phyloP scores from a whole-genome alignment of 2,113 vertebrate genomes.

The Phaethornis superciliosus region DNA sequence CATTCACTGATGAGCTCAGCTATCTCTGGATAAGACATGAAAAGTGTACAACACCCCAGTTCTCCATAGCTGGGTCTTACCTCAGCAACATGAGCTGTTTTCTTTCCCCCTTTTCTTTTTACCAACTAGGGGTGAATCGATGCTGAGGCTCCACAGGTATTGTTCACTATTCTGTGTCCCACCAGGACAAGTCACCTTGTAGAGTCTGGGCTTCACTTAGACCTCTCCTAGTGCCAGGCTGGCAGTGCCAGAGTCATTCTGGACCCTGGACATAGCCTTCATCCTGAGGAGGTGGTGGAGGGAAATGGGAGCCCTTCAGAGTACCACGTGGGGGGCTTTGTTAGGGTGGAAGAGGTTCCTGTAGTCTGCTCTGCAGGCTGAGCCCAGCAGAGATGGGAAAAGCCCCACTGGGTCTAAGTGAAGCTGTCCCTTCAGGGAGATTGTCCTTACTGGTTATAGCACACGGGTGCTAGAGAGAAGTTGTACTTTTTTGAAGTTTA shows the following conservation, averaged over 20 bases:
- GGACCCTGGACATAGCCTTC: not conserved
- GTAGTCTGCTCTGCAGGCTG: not conserved
- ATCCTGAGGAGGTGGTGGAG: not conserved
- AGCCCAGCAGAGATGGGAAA: accelerated
- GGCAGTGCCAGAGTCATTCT: not conserved
- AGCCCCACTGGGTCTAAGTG: not conserved
- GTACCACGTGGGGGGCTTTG: not conserved
- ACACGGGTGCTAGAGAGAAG: not conserved
- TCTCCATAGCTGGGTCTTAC: not conserved
- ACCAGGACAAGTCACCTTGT: not conserved
- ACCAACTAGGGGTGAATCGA: accelerated
- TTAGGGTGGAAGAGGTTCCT: not conserved
- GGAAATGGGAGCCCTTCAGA: not conserved
- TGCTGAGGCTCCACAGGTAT: not conserved
- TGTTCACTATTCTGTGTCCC: not conserved
- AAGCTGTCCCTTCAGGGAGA: not conserved
- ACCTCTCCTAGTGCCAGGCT: not conserved
- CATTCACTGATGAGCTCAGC: not conserved
- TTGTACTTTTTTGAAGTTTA: too few relatives aligned
- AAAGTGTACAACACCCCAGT: accelerated
- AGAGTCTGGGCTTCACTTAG: not conserved
- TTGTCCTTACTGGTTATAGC: not conserved
- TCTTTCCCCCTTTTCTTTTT: accelerated
- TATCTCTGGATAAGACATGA: not conserved
- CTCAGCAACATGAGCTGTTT: not conserved